Conservation (phyloP, 2,888 invertebrate genomes). For the Xylophagus ater region DNA sequence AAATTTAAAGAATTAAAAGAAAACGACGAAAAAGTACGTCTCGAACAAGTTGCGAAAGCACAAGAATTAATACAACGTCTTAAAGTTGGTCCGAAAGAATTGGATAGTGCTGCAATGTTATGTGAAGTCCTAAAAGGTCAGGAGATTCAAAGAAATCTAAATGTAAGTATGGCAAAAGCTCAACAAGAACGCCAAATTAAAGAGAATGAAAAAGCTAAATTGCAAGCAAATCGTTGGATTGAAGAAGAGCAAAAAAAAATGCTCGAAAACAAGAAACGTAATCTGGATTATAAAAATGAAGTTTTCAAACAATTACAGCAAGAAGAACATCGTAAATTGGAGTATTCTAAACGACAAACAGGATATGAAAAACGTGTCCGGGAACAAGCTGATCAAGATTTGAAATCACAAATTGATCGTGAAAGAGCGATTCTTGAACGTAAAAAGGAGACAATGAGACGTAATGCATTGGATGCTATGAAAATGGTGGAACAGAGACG, state of each 20-base stretch:
- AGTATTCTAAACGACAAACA: conserved; percentile 20
- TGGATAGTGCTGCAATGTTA: conserved; percentile 32
- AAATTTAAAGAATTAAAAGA: conserved; percentile 18
- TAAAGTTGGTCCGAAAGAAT: conserved; percentile 31
- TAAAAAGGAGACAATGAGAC: conserved; percentile 24
- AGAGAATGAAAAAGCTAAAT: conserved; percentile 27
- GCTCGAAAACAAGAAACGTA: conserved; percentile 23
- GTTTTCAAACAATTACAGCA: conserved; percentile 28
- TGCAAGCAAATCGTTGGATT: conserved; percentile 34
- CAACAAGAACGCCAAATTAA: conserved; percentile 29
- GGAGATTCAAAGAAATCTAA: conserved; percentile 29
- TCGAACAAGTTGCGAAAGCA: conserved; percentile 29
- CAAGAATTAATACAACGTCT: conserved; percentile 29
- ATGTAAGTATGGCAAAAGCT: conserved; percentile 25
- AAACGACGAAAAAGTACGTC: conserved; percentile 25
- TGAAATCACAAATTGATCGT: conserved; percentile 31
- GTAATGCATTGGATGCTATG: conserved; percentile 30
- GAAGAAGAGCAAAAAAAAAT: conserved; percentile 31
- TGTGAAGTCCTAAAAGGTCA: conserved; percentile 33
- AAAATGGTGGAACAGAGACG: conserved; percentile 28
- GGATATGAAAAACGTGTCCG: conserved; percentile 23
- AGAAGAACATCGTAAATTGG: conserved; percentile 22
- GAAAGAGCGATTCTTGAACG: conserved; percentile 28
- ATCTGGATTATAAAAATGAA: conserved; percentile 28
- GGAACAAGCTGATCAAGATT: conserved; percentile 26